phyloP scores from a whole-genome alignment of 2,113 vertebrate genomes.

The Ciconia maguari region DNA sequence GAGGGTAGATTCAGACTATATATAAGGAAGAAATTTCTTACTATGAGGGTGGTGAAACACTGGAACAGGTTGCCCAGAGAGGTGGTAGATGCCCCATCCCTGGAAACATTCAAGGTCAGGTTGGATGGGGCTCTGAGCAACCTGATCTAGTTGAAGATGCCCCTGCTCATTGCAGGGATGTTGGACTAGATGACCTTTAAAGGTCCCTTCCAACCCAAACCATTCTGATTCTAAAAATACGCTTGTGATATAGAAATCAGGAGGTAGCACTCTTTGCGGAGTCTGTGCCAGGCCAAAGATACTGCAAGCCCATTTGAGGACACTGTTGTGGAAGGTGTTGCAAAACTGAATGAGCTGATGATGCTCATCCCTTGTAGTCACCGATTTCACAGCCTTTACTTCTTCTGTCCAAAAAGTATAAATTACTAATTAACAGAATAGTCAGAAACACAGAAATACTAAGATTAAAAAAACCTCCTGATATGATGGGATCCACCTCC shows the following conservation, averaged over 20 bases:
- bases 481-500: neutral
- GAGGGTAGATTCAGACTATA: neutral
- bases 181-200: neutral
- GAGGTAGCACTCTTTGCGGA: neutral
- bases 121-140: neutral
- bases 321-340: neutral
- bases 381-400: neutral
- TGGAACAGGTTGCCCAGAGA: neutral
- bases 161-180: neutral
- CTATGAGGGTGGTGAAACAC: neutral
- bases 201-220: neutral
- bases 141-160: neutral
- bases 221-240: neutral
- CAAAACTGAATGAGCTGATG: neutral
- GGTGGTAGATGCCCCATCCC: neutral
- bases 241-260: neutral
- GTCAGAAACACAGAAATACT: neutral
- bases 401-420: neutral
- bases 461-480: neutral
- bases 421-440: neutral
- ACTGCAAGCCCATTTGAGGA: neutral
- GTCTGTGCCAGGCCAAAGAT: neutral
- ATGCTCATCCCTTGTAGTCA: neutral
- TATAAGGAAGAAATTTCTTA: neutral
- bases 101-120: neutral